A percentile compares a stretch with the other conserved stretches of the same genome.
phyloP scores from a whole-genome alignment of 2,797 vertebrate genomes.

The Petrocephalus sullivani region DNA sequence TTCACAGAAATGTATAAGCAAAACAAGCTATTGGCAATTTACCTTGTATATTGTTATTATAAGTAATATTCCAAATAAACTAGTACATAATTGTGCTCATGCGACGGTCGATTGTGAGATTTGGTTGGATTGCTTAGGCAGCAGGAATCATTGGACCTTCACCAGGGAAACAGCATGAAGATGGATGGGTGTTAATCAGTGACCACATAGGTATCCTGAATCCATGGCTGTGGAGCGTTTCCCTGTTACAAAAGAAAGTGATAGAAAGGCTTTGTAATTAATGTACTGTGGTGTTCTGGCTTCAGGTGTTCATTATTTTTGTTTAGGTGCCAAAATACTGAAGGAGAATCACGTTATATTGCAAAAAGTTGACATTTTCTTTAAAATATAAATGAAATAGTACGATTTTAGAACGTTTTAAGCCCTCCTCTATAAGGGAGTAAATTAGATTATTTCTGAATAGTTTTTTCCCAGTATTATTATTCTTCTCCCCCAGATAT shows the following conservation, averaged over 20 bases:
- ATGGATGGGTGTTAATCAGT: neutral
- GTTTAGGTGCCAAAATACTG: slow-evolving; percentile 18
- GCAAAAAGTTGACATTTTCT: slow-evolving; percentile 39
- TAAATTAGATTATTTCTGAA: slow-evolving; percentile 67
- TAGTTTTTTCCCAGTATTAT: slow-evolving; percentile 47
- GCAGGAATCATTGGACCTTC: neutral
- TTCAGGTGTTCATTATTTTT: neutral
- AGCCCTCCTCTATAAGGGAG: slow-evolving; percentile 48
- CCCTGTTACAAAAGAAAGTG: neutral
- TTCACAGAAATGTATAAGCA: neutral
- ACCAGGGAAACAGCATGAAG: neutral
- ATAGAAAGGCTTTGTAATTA: neutral
- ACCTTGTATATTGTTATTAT: neutral
- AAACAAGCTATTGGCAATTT: neutral
- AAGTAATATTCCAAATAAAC: neutral
- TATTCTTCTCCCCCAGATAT: slow-evolving; percentile 64
- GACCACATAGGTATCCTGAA: neutral
- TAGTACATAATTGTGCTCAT: neutral
- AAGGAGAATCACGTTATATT: slow-evolving; percentile 20
- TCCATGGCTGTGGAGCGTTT: neutral
- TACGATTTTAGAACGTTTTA: slow-evolving; percentile 44
- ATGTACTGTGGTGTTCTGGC: neutral
- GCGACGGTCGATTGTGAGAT: neutral
- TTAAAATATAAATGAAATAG: slow-evolving; percentile 48
- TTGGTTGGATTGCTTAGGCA: neutral